Evolutionary conservation across 2,888 invertebrate species (phyloP), one percentile per base, ranked within the genome.

Genomic region (Adela reaumurella): DNA sequence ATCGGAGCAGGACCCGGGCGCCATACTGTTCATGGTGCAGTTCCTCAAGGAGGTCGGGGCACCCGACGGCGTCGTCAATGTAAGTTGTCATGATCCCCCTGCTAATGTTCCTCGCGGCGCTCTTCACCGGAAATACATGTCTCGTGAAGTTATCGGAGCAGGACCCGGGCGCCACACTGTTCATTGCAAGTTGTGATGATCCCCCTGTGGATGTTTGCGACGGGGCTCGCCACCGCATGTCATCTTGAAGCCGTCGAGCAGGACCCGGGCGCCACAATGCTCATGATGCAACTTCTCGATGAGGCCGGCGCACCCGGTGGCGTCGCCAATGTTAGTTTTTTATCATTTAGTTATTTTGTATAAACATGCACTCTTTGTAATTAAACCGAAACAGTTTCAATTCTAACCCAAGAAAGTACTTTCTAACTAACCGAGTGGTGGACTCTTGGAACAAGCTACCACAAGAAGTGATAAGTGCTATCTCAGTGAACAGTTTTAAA

Each of bases 171-270:
- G 96, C 97, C 5, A 91, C 94, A 5, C 91, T 99, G 88, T 82
- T 97, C 77, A n/a, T n/a, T n/a, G n/a, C n/a, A n/a, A n/a, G n/a
- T n/a, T n/a, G 98, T 98, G 24, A 99, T 99, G 99, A 97, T 99
- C 58, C 99, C 99, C 0, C 81, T 99, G 3, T 99, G 99, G 98
- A 91, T 91, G 85, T 90, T 90, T 83, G 92, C 92, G 0, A 79
- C 91, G 46, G 87, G 92, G 16, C 78, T 91, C 41, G 89, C 94
- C 5, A 94, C 96, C 48, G 99, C 98, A 0, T 90, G 92, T 70
- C 81, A 99, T 49, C 80, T 99, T 61, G 99, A 92, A 77, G 99
- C 99, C 0, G 98, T 97, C 0, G 99, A 99, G 68, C 86, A 97
- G 60, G 98, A 97, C 60, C 99, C 99, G 4, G 97, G 98, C 1